Percentiles rank a stretch among this genome's conserved stretches.
phyloP scores from a whole-genome alignment of 2,888 invertebrate species.

The Nephrotoma appendiculata region DNA sequence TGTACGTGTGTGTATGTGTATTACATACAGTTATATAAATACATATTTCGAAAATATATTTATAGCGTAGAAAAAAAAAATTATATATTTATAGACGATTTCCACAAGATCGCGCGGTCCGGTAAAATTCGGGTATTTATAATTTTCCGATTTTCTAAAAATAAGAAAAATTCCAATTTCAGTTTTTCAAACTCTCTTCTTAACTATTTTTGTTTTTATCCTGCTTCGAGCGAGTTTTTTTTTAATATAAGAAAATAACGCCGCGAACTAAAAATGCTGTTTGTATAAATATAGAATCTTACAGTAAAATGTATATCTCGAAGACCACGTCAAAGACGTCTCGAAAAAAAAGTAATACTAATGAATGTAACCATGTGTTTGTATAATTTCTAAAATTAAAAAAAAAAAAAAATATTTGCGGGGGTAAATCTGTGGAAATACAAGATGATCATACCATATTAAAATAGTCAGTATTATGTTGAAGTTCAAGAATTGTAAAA shows the following conservation, averaged over 20 bases:
- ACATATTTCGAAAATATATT: background rate
- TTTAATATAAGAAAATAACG: background rate
- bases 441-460: background rate
- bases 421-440: constrained; percentile 2
- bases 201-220: background rate
- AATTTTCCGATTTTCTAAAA: background rate
- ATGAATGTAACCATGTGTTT: background rate
- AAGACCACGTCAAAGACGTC: background rate
- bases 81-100: background rate
- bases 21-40: background rate
- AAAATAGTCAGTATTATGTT: background rate
- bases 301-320: background rate
- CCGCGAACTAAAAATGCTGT: background rate
- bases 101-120: background rate
- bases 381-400: background rate
- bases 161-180: background rate
- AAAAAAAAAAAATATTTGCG: constrained; percentile 1
- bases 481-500: background rate
- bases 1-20: background rate
- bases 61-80: background rate
- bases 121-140: background rate
- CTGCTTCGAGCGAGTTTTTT: background rate
- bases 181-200: background rate
- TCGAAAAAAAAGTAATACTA: background rate
- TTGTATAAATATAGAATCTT: background rate